Conservation (phyloP, 2,797 vertebrate genomes). For the Trachops cirrhosus region DNA sequence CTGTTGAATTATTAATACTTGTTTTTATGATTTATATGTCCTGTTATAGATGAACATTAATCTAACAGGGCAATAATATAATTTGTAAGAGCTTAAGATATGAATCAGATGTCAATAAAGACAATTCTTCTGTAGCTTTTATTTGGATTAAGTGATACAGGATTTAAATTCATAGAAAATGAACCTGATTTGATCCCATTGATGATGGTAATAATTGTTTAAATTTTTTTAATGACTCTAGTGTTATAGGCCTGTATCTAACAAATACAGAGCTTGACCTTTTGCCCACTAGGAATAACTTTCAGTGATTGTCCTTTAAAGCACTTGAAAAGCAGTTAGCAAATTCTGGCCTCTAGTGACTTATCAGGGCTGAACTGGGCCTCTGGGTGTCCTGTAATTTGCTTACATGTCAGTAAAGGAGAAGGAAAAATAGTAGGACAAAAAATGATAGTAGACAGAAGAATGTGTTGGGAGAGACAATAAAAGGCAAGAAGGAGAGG, state of each 20-base stretch:
- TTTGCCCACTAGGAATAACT: not conserved
- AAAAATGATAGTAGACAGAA: not conserved
- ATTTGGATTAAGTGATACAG: not conserved
- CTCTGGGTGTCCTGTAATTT: not conserved
- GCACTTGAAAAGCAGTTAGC: not conserved
- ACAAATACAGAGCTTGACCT: not conserved
- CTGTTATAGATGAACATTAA: not conserved
- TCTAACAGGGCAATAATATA: not conserved
- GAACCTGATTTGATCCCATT: not conserved
- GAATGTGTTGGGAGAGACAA: not conserved
- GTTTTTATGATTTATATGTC: constrained; percentile 4
- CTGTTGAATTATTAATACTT: constrained; percentile 16
- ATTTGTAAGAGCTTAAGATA: not conserved
- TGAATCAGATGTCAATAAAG: not conserved
- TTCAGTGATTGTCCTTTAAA: not conserved
- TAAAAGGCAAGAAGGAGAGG: not conserved
- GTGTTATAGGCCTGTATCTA: not conserved
- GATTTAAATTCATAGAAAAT: constrained; percentile 30
- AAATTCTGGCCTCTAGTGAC: not conserved
- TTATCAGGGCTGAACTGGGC: not conserved
- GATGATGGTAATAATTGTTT: not conserved
- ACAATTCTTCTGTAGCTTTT: constrained; percentile 36
- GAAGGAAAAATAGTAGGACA: not conserved
- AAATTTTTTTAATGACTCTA: not conserved
- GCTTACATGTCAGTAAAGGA: not conserved